These are phyloP conservation scores for Seriola quinqueradiata DNA, from an alignment of 2,113 vertebrate genomes.

Conservation along the genomic window DNA sequence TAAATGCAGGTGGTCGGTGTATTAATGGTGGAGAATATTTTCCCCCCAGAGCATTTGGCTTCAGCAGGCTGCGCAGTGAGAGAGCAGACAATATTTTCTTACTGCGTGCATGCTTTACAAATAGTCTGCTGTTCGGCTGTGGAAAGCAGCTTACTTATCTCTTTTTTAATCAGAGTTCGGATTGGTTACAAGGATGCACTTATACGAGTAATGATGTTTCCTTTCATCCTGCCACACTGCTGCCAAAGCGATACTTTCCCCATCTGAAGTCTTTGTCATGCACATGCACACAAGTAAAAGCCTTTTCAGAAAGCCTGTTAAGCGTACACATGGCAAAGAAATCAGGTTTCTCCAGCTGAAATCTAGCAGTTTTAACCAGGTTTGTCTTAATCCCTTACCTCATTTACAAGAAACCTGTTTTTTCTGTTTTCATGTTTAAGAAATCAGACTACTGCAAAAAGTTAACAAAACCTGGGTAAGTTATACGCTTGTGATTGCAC, in stretches of 20 bases:
- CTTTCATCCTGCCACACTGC: background rate
- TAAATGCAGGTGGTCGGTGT: background rate
- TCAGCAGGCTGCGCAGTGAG: too few species aligned
- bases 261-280: constrained; percentile 6
- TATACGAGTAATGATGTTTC: background rate
- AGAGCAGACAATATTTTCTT: background rate
- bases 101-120: background rate
- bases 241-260: background rate
- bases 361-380: background rate
- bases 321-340: background rate
- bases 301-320: background rate
- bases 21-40: background rate
- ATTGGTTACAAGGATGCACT: background rate
- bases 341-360: background rate
- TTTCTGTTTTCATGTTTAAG: background rate
- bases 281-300: background rate
- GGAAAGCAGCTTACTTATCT: background rate
- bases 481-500: background rate
- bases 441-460: background rate
- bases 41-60: background rate
- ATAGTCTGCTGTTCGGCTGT: background rate
- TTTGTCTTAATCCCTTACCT: background rate
- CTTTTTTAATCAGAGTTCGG: background rate
- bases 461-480: background rate
- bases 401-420: background rate